Percentiles rank a stretch among this genome's conserved stretches.
phyloP scores from a whole-genome alignment of 2,888 invertebrate species.

The Andrena marginata region DNA sequence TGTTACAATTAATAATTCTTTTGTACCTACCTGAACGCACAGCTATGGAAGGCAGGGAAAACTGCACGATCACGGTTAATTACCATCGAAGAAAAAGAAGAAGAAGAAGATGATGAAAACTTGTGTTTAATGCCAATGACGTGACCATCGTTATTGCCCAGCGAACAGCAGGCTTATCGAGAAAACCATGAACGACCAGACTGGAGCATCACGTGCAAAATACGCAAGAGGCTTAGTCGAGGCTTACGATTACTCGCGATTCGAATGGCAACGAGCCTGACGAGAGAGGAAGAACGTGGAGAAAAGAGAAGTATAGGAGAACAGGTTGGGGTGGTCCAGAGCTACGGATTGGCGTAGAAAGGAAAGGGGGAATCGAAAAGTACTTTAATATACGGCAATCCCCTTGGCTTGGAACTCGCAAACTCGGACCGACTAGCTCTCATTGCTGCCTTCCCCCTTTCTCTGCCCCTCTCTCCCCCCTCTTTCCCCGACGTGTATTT shows the following conservation, averaged over 20 bases:
- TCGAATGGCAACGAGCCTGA: slow-evolving; percentile 71
- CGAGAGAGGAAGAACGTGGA: slow-evolving; percentile 65
- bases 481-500: slow-evolving; percentile 48
- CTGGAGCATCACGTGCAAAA: slow-evolving; percentile 66
- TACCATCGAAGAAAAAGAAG: too few species aligned
- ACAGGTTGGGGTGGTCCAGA: slow-evolving; percentile 59
- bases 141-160: slow-evolving; percentile 33
- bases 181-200: slow-evolving; percentile 34
- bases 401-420: slow-evolving; percentile 80
- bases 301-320: slow-evolving; percentile 53
- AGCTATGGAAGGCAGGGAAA: too few species aligned
- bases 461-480: slow-evolving; percentile 24
- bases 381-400: slow-evolving; percentile 83
- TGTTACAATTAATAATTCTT: too few species aligned
- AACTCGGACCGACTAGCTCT: slow-evolving; percentile 78
- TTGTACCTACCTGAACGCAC: too few species aligned
- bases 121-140: slow-evolving; percentile 28
- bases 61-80: too few species aligned
- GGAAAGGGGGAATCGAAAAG: slow-evolving; percentile 77
- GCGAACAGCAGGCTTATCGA: slow-evolving; percentile 18
- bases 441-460: slow-evolving; percentile 60
- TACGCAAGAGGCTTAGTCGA: slow-evolving; percentile 66
- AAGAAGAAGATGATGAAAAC: not conserved
- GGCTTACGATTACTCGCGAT: slow-evolving; percentile 70
- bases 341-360: slow-evolving; percentile 65